Conservation (phyloP, 2,888 invertebrate species). For the Cephus rjabovi region DNA sequence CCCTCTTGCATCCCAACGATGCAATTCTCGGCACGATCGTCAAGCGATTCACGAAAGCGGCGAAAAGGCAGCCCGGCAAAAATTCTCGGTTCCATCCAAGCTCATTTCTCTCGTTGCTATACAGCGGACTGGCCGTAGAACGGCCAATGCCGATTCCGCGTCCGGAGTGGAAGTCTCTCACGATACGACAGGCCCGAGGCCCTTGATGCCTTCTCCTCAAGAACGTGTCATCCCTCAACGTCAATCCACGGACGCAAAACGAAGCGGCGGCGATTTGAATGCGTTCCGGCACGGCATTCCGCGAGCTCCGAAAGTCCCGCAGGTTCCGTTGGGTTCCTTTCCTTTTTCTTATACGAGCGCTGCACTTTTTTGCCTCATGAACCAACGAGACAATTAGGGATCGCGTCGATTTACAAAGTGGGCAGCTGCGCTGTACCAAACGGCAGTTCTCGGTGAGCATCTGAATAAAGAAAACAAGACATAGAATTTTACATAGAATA, state of each 20-base stretch:
- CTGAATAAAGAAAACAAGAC: not conserved
- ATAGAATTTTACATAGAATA: not conserved
- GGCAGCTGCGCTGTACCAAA: not conserved
- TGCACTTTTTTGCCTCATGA: not conserved
- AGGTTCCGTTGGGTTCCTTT: not conserved
- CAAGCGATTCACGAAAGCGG: conserved; percentile 55
- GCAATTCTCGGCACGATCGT: conserved; percentile 57
- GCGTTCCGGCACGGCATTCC: conserved; percentile 43
- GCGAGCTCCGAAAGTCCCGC: conserved; percentile 6
- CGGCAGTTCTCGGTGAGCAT: not conserved
- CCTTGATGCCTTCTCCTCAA: conserved; percentile 29
- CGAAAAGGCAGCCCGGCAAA: conserved; percentile 48
- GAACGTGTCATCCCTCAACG: conserved; percentile 64
- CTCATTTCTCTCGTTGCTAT: conserved; percentile 25
- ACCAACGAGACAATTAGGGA: conserved; percentile 10
- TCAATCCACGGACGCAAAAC: conserved; percentile 49
- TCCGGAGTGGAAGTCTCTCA: conserved; percentile 39
- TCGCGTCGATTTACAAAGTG: not conserved
- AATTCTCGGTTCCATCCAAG: conserved; percentile 40
- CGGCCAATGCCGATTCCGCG: conserved; percentile 16
- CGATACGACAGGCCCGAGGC: conserved; percentile 31
- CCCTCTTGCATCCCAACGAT: conserved; percentile 5
- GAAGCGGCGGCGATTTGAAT: conserved; percentile 45
- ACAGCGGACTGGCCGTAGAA: not conserved
- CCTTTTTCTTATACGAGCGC: not conserved